Percentiles rank a stretch among this genome's conserved stretches.
Evolutionary conservation across 2,888 invertebrate genomes (phyloP).

Genomic region (Tanytarsus gracilentus): DNA sequence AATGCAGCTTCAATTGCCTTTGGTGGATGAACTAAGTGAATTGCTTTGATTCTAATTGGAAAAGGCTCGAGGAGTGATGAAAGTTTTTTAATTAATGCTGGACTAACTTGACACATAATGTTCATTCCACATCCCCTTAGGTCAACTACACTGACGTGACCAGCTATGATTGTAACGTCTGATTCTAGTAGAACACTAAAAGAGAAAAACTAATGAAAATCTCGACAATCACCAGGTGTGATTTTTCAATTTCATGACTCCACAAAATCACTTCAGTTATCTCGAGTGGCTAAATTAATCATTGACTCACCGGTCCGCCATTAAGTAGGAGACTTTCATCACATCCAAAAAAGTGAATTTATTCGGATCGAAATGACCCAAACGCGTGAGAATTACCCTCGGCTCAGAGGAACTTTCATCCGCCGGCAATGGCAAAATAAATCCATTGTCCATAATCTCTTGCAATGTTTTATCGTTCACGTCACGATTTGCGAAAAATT

Average conservation of each 20-base stretch:
- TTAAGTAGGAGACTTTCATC: conserved; percentile 20
- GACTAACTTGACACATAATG: conserved; percentile 8
- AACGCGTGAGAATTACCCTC: conserved; percentile 47
- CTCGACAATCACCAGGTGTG: no score
- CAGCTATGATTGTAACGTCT: conserved; percentile 16
- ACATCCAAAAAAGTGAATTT: conserved; percentile 28
- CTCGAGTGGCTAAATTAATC: no score
- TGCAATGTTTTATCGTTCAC: conserved; percentile 1
- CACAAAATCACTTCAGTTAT: no score
- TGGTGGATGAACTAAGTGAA: conserved; percentile 22
- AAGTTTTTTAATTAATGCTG: conserved; percentile 16
- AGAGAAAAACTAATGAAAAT: not conserved
- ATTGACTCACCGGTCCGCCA: conserved; percentile 15
- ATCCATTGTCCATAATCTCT: conserved; percentile 27
- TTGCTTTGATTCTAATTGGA: conserved; percentile 23
- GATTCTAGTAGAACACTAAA: not conserved
- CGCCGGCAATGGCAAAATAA: conserved; percentile 38
- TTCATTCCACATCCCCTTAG: not conserved
- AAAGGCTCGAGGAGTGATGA: conserved; percentile 19
- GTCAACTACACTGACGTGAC: conserved; percentile 13
- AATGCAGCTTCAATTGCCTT: conserved; percentile 19
- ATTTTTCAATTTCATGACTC: no score
- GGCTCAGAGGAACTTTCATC: conserved; percentile 40
- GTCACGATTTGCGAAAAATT: conserved; percentile 40
- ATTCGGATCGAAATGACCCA: conserved; percentile 44